Percentiles rank a stretch among this genome's conserved stretches.
These are phyloP conservation scores for Bedellia somnulentella DNA, from an alignment of 2,888 invertebrate genomes.

Conservation along the genomic window DNA sequence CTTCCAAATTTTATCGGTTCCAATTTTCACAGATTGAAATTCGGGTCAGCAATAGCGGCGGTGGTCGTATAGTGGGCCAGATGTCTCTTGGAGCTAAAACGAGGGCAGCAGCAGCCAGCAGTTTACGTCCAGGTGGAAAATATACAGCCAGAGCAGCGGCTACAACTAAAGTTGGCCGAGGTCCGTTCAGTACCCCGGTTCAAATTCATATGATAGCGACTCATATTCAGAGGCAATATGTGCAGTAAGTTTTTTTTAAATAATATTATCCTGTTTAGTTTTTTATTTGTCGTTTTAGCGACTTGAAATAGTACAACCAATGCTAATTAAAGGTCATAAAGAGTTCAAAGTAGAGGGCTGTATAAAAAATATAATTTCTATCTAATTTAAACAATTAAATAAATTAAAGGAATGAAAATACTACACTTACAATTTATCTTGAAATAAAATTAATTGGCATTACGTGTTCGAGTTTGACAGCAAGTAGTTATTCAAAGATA, in stretches of 20 bases:
- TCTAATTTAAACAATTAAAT: no score
- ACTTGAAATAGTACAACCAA: no score
- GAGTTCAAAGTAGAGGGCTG: constrained; percentile 12
- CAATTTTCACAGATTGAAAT: constrained; percentile 48
- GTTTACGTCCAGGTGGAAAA: constrained; percentile 79
- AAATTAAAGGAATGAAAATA: no score
- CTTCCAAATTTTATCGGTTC: no score
- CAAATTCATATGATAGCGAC: constrained; percentile 71
- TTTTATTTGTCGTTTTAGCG: no score
- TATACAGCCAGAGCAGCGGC: constrained; percentile 92
- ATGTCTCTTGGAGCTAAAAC: constrained; percentile 87
- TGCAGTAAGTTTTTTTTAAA: constrained; percentile 33
- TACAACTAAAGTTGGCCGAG: constrained; percentile 82
- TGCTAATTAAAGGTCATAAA: constrained; percentile 1
- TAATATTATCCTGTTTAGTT: no score
- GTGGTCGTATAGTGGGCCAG: constrained; percentile 66
- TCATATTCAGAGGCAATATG: constrained; percentile 46
- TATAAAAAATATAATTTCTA: no score
- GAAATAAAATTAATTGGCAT: no score
- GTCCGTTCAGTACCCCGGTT: constrained; percentile 82
- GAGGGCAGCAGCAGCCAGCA: constrained; percentile 86
- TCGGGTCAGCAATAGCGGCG: constrained; percentile 31
- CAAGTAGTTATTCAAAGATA: no score
- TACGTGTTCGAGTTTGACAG: no score
- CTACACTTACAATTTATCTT: no score